Conservation (phyloP, 2,888 invertebrate species). For the Colletes collaris region DNA sequence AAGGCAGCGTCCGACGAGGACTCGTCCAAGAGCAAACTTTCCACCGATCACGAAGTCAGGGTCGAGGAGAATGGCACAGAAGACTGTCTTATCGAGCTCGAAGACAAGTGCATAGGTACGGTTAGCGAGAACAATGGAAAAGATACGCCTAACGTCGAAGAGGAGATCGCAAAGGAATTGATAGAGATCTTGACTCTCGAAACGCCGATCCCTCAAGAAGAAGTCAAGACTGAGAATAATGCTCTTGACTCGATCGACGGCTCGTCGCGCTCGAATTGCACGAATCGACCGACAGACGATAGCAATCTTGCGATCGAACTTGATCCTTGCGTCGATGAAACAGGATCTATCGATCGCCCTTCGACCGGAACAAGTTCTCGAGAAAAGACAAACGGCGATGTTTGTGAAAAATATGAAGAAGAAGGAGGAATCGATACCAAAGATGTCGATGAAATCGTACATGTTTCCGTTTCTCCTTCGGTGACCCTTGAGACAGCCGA, state of each 20-base stretch:
- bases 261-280: too few species aligned
- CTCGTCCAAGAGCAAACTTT: not conserved
- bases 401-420: not conserved
- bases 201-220: too few species aligned
- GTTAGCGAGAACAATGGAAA: not conserved
- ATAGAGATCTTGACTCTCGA: conserved; percentile 39
- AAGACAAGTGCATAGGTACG: not conserved
- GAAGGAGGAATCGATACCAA: not conserved
- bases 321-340: too few species aligned
- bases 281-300: too few species aligned
- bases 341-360: not conserved
- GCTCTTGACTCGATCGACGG: not conserved
- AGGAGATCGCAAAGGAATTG: conserved; percentile 61
- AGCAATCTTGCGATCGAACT: not conserved
- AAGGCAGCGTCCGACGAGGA: not conserved
- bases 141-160: conserved; percentile 9
- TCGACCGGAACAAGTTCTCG: not conserved
- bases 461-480: not conserved
- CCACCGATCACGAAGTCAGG: not conserved
- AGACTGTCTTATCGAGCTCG: not conserved
- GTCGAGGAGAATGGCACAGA: not conserved
- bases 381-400: not conserved
- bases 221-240: not conserved
- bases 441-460: not conserved
- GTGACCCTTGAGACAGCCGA: not conserved